A percentile compares a stretch with the other conserved stretches of the same genome.
phyloP scores from a whole-genome alignment of 2,888 invertebrate species.

The Pseudococcus viburni region DNA sequence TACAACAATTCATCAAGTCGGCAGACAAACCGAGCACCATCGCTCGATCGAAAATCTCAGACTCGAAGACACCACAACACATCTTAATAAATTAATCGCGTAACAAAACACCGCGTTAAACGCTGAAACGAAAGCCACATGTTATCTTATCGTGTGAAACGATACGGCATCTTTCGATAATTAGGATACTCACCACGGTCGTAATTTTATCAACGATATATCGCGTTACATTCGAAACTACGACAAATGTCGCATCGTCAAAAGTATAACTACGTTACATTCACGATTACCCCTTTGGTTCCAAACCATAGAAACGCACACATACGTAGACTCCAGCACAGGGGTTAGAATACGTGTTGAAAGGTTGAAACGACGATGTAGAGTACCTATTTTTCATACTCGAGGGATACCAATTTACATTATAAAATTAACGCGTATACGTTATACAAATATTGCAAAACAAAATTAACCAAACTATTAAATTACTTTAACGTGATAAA shows the following conservation, averaged over 20 bases:
- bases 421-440: conserved; percentile 29
- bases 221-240: not conserved
- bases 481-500: conserved; percentile 56
- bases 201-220: not conserved
- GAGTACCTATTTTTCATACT: conserved; percentile 18
- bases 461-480: conserved; percentile 48
- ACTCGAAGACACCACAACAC: not conserved
- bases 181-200: not conserved
- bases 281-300: not conserved
- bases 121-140: not conserved
- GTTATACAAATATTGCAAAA: conserved; percentile 19
- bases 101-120: not conserved
- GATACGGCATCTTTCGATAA: not conserved
- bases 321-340: too few species aligned
- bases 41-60: not conserved
- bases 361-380: not conserved
- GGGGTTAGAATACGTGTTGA: not conserved
- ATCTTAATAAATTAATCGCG: not conserved
- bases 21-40: too few species aligned
- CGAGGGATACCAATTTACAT: conserved; percentile 33
- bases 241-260: not conserved
- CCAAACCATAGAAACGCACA: not conserved
- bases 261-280: not conserved
- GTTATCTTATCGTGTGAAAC: conserved; percentile 10
- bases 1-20: too few species aligned